Base-by-base conservation (phyloP, 2,888 invertebrate species). In the Sinotaia quadrata region DNA sequence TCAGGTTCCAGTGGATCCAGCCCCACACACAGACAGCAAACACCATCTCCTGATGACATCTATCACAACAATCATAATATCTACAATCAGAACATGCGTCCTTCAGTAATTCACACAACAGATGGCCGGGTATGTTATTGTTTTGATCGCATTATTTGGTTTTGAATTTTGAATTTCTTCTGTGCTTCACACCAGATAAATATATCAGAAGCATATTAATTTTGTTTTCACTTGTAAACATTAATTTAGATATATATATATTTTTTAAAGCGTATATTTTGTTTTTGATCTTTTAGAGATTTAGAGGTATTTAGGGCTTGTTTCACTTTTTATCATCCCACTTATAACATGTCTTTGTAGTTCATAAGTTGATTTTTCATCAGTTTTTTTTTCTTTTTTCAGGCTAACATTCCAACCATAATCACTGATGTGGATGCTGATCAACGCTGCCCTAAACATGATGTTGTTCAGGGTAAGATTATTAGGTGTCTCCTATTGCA, bases 391-490 rank as follows among this genome's bases (percentile, higher is more conserved):
- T 37, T 34, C 29, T 29, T 31, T 12, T 58, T 58, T 7, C 67
- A 67, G 67, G 29, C 58, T 21, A 67, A 67, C 67, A 67, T 67
- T 27, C 67, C 67, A 12, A 59, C 31, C 36, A 59, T 60, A 21
- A 49, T 67, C 36, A 37, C 36, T 10, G 67, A 67, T 7, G 47
- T 47, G 47, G 18, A 21, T 21, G 12, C 47, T 21, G 47, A 47
- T 18, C 7, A n/a, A 47, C n/a, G 18, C 8, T 24, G 24, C 18
- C 47, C 47, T 18, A 47, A 47, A 18, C 21, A 8, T 8, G 47
- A 47, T 8, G 7, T 47, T 47, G 47, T 18, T 47, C 47, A 47
- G 24, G 47, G 47, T 47, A 47, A n/a, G n/a, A n/a, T n/a, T n/a
- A n/a, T n/a, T n/a, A n/a, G n/a, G n/a, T n/a, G n/a, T n/a, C n/a